These are phyloP conservation scores for Poeciliopsis occidentalis DNA, from an alignment of 2,113 vertebrate genomes.

Conservation along the genomic window DNA sequence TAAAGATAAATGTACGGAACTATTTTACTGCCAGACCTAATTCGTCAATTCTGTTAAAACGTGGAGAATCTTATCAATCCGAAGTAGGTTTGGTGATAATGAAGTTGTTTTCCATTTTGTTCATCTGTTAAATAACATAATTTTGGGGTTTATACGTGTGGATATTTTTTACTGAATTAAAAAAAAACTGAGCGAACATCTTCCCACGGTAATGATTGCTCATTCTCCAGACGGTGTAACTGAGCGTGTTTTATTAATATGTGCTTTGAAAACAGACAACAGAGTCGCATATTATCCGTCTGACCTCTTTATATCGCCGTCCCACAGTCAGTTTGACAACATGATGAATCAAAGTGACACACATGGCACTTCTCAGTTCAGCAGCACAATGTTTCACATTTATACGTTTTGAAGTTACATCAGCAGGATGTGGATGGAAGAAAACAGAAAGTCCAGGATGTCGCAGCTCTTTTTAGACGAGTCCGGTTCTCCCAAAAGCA, in stretches of 20 bases:
- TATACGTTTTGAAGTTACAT: slow-evolving; percentile 41
- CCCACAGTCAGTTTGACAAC: slow-evolving; percentile 26
- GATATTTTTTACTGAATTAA: too few relatives aligned
- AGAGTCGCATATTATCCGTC: neutral
- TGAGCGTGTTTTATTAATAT: neutral
- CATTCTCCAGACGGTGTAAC: neutral
- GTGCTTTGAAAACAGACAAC: neutral
- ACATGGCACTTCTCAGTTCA: slow-evolving; percentile 44
- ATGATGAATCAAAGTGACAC: slow-evolving; percentile 24
- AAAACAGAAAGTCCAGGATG: slow-evolving; percentile 16
- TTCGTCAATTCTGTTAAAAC: too few relatives aligned
- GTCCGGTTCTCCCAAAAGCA: slow-evolving; percentile 18
- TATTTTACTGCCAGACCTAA: too few relatives aligned
- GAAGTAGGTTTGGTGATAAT: neutral
- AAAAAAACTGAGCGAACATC: neutral
- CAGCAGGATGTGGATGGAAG: slow-evolving; percentile 23
- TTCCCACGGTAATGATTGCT: neutral
- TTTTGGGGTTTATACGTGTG: too few relatives aligned
- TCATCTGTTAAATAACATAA: too few relatives aligned
- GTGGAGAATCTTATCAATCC: neutral
- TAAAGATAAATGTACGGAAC: too few relatives aligned
- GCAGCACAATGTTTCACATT: slow-evolving; percentile 38
- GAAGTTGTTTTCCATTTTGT: too few relatives aligned
- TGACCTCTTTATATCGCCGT: slow-evolving; percentile 20
- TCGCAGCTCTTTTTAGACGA: slow-evolving; percentile 22